Percentiles rank a stretch among this genome's conserved stretches.
phyloP scores from a whole-genome alignment of 2,888 invertebrate genomes.

The Conops quadrifasciatus region DNA sequence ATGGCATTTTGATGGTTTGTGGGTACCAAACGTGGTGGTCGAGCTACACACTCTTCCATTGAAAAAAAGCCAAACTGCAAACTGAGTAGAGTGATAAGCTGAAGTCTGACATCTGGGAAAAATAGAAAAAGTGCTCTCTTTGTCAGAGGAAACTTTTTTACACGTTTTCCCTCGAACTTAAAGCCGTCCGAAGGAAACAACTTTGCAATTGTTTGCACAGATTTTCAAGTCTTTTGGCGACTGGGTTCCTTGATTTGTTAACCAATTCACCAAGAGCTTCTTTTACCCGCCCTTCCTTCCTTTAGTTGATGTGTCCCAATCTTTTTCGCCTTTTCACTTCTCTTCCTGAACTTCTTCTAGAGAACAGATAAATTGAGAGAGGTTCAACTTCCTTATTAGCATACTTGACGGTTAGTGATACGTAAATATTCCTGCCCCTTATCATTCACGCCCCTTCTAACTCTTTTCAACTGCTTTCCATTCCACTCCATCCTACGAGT shows the following conservation, averaged over 20 bases:
- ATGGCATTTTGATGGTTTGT: constrained; percentile 12
- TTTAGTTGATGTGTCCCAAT: constrained; percentile 14
- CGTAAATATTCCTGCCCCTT: background rate
- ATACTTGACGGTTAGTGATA: constrained; percentile 5
- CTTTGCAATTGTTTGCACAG: too few relatives aligned
- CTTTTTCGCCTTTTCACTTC: background rate
- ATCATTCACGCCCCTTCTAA: background rate
- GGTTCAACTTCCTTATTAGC: constrained; percentile 31
- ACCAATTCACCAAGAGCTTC: too few relatives aligned
- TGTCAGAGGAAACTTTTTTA: constrained; percentile 7
- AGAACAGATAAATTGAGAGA: background rate
- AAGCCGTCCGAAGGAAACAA: too few relatives aligned
- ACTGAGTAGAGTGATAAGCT: background rate
- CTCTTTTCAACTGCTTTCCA: background rate
- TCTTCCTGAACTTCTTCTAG: background rate
- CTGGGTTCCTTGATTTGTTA: too few relatives aligned
- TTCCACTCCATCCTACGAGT: background rate
- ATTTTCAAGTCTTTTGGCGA: too few relatives aligned
- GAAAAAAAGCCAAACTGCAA: background rate
- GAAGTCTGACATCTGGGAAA: constrained; percentile 2
- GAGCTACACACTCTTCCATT: background rate
- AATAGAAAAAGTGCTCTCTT: constrained; percentile 3
- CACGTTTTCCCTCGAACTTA: too few relatives aligned
- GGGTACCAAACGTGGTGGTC: background rate
- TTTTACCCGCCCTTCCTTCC: background rate